phyloP scores from a whole-genome alignment of 2,113 vertebrate genomes.

The Cnemophilus loriae region DNA sequence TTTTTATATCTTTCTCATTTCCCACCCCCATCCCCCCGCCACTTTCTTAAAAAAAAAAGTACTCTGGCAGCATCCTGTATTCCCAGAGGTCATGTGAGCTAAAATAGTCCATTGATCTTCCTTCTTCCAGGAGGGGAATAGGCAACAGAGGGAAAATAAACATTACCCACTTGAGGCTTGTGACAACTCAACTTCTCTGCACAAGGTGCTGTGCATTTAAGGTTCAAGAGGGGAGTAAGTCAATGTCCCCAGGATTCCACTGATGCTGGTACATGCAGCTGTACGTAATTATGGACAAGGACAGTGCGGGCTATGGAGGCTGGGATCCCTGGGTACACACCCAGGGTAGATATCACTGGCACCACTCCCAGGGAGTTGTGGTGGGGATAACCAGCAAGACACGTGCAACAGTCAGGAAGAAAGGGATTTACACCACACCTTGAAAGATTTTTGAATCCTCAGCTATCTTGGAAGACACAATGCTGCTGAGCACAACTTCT shows the following conservation, averaged over 20 bases:
- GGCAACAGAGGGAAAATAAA: constrained; percentile 23
- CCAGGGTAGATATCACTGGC: accelerated
- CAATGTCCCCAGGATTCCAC: neutral
- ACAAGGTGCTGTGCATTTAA: neutral
- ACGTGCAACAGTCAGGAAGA: neutral
- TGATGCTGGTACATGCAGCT: neutral
- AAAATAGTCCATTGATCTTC: constrained; percentile 63
- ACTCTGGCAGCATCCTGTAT: neutral
- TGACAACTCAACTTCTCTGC: neutral
- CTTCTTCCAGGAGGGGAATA: constrained; percentile 9
- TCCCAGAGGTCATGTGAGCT: constrained; percentile 58
- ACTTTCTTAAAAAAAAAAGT: neutral
- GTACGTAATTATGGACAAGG: neutral
- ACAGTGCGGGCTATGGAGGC: neutral
- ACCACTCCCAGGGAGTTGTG: accelerated
- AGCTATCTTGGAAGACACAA: neutral
- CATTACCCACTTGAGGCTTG: neutral
- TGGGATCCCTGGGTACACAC: neutral
- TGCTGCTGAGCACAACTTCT: neutral
- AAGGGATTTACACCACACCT: neutral
- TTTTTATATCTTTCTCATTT: neutral
- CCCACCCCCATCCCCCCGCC: too few relatives aligned
- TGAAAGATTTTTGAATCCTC: neutral
- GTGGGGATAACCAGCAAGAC: neutral
- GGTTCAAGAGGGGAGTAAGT: neutral